Percentiles rank a stretch among this genome's conserved stretches.
These are phyloP conservation scores for Helogale parvula DNA, from an alignment of 2,113 vertebrate species.

Conservation along the genomic window DNA sequence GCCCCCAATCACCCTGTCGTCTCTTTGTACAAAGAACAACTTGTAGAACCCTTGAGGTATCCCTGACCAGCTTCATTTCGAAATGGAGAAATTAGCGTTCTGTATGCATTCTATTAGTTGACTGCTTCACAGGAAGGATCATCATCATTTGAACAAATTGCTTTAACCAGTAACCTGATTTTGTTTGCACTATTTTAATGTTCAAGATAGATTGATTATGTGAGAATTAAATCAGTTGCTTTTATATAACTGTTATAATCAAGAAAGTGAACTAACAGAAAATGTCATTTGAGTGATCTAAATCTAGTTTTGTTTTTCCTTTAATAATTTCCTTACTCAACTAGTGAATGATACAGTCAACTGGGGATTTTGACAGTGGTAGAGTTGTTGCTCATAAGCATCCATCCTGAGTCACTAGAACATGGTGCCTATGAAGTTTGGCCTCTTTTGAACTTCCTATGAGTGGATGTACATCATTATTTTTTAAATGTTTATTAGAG, in stretches of 20 bases:
- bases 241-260: background rate
- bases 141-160: background rate
- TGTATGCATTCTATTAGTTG: background rate
- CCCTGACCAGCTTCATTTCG: background rate
- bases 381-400: background rate
- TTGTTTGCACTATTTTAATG: constrained; percentile 28
- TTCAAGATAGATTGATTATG: background rate
- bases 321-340: background rate
- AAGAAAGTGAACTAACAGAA: background rate
- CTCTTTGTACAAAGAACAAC: background rate
- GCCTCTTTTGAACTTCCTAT: background rate
- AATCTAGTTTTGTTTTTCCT: background rate
- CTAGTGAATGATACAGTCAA: background rate
- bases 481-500: background rate
- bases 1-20: background rate
- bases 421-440: background rate
- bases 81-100: background rate
- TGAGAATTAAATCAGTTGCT: background rate
- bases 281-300: background rate
- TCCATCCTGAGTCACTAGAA: background rate
- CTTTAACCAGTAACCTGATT: background rate
- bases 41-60: background rate
- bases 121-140: background rate
- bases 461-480: background rate
- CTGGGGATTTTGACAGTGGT: background rate